A percentile compares a stretch with the other conserved stretches of the same genome.
phyloP scores from a whole-genome alignment of 2,888 invertebrate genomes.

The Malthinus flaveolus region DNA sequence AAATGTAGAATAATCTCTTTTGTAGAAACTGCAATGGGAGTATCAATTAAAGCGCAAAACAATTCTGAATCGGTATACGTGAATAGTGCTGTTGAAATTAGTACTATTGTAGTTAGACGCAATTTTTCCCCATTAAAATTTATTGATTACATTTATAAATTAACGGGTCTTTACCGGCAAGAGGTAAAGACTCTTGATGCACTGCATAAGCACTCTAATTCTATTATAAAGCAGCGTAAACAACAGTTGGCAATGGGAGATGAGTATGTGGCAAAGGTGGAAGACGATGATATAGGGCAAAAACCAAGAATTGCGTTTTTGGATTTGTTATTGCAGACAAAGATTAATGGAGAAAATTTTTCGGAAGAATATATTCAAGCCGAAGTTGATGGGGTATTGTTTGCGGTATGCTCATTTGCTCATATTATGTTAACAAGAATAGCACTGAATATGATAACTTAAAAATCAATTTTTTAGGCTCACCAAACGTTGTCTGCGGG shows the following conservation, averaged over 20 bases:
- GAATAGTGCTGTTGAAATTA: constrained; percentile 64
- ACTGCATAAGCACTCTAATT: constrained; percentile 59
- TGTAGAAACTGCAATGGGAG: constrained; percentile 84
- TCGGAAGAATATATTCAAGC: constrained; percentile 64
- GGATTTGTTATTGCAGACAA: background rate
- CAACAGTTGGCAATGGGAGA: constrained; percentile 37
- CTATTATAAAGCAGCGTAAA: constrained; percentile 58
- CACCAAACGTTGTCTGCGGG: background rate
- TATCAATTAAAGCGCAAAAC: constrained; percentile 70
- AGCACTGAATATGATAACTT: background rate
- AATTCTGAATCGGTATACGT: constrained; percentile 72
- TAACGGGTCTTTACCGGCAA: constrained; percentile 61
- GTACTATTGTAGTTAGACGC: constrained; percentile 41
- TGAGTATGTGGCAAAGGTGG: constrained; percentile 52
- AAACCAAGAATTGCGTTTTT: background rate
- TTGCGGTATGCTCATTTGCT: constrained; percentile 60
- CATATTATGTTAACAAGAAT: too few relatives aligned
- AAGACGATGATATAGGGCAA: constrained; percentile 30
- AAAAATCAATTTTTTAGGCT: background rate
- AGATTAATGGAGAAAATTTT: constrained; percentile 57
- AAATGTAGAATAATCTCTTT: background rate
- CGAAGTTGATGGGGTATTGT: constrained; percentile 76
- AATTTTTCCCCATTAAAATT: constrained; percentile 55
- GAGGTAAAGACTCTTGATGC: constrained; percentile 56
- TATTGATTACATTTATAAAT: constrained; percentile 54